Base-by-base conservation (phyloP, 2,888 invertebrate species). In the Ypsolopha sequella region DNA sequence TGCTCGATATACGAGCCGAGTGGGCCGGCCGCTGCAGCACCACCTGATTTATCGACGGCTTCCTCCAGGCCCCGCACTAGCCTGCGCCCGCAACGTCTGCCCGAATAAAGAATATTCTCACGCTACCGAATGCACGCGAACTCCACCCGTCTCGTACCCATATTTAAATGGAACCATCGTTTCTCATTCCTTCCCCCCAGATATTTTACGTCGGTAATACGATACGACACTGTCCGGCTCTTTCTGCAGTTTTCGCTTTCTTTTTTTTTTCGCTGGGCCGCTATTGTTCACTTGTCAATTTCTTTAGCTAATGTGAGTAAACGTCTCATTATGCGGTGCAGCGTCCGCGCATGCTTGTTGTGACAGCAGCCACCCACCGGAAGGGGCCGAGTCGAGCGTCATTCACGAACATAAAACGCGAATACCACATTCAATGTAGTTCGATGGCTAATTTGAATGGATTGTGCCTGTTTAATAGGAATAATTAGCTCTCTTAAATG, bases 261-360 rank as follows among this genome's bases (percentile, higher is more conserved):
- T 79, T 73, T 67, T 80, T 84, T 84, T 84, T 79, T 68, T 74
- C 75, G 68, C 70, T 65, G 69, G 63, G 65, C 70, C 70, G 77
- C 85, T 84, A 86, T 86, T 86, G 86, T 86, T 84, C 86, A 86
- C 84, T 84, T 85, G 84, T 86, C 86, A 85, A 85, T 85, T 86
- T 81, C 84, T 86, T 86, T 82, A 80, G 86, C 86, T 86, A 86
- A 86, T 86, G 82, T 80, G 86, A 86, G 84, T 80, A 85, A 85
- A 81, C 86, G 84, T 85, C 85, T 85, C 84, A 86, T 86, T 86
- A 86, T 84, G 84, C 84, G 84, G 75, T 76, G 80, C 81, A 73
- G 76, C 78, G 82, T 78, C 81, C 81, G 82, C 81, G 81, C 79
- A 76, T 80, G 80, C 85, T 76, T 86, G 85, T 85, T 86, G 84